A percentile compares a stretch with the other conserved stretches of the same genome.
Evolutionary conservation across 2,888 invertebrate species (phyloP).

Genomic region (Antheraea yamamai): DNA sequence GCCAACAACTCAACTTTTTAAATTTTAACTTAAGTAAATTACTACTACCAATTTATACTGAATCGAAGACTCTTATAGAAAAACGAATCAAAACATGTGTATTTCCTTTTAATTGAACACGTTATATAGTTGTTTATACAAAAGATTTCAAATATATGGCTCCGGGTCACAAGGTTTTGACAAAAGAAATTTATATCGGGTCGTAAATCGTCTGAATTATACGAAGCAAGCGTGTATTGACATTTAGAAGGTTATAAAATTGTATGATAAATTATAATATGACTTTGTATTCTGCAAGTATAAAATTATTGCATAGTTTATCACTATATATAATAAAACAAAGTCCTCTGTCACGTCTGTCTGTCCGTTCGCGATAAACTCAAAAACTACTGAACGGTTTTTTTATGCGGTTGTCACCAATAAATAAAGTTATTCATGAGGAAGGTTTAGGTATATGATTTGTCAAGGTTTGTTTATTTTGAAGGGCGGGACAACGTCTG

Average conservation of each 20-base stretch:
- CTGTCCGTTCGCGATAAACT: too few species aligned
- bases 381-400: too few species aligned
- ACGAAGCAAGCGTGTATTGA: slow-evolving; percentile 2
- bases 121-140: neutral
- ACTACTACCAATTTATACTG: neutral
- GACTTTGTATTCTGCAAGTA: neutral
- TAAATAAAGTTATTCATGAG: too few species aligned
- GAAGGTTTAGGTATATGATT: too few species aligned
- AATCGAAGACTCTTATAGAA: neutral
- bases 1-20: too few species aligned
- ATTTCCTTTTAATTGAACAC: neutral
- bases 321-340: too few species aligned
- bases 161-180: neutral
- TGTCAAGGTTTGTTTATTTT: too few species aligned
- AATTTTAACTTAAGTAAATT: neutral
- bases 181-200: slow-evolving; percentile 3
- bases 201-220: neutral
- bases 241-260: slow-evolving; percentile 1
- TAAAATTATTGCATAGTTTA: too few species aligned
- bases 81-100: neutral
- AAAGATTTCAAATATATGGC: neutral
- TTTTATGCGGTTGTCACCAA: too few species aligned
- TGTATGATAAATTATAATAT: neutral
- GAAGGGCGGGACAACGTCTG: too few species aligned
- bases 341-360: too few species aligned